Evolutionary conservation across 1,140 invertebrate species (phyloP), one percentile per base, ranked within the genome.

Genomic region (Amphibalanus amphitrite): DNA sequence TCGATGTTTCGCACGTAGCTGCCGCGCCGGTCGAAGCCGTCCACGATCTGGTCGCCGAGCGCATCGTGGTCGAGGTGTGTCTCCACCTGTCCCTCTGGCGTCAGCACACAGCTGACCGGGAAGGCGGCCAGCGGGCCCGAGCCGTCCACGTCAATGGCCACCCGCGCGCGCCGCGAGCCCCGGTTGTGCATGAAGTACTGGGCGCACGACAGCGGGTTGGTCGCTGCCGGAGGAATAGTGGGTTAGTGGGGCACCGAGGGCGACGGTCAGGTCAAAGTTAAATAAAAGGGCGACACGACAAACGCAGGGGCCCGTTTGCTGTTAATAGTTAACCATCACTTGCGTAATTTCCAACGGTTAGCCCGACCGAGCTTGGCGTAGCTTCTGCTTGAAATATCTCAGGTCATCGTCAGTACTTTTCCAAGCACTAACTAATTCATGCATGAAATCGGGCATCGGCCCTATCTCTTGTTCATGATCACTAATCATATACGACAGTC

Each of bases 61-160:
- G 28, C 28, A 26, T 28, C 8, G n/a, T 67, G 65, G 4, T 26
- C 23, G 3, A 67, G 26, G 65, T 67, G 65, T 8, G 65, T 28
- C 65, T 67, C 65, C 15, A 67, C n/a, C 47, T 67, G 65, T 89
- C 0, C 26, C 26, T 67, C 65, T 1, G 65, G 26, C 3, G 26
- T 26, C n/a, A 10, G 20, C 79, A 92, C 87, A 80, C 95, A 98
- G 25, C 87, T 89, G 15, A 97, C 95, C 4, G 88, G 88, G 82
- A 98, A 97, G 0, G 95, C 91, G 29, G 87, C 82, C 33, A 98
- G 80, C 0, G 92, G 91, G 0, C 96, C 95, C 76, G 75, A 76
- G 4, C 76, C 75, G 70, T 76, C 75, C 29, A 75, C 69, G 69
- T 99, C 97, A 74, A 99, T 90, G 47, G 86, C 85, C 29, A 93